phyloP scores from a whole-genome alignment of 1,140 invertebrate species.

The Bicyclus anynana region DNA sequence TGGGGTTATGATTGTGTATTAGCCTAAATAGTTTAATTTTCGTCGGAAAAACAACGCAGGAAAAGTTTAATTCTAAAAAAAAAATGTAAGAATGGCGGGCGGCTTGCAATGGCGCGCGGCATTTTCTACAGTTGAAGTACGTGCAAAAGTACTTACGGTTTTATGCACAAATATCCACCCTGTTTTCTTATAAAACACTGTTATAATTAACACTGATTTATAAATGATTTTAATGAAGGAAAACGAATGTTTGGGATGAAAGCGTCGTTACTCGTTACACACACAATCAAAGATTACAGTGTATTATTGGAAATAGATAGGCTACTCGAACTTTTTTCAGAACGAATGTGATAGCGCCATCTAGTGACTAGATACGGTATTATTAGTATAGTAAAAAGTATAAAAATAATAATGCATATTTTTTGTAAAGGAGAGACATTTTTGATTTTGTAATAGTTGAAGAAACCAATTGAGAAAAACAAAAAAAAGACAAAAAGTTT shows the following conservation, averaged over 20 bases:
- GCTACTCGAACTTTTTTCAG: too few relatives aligned
- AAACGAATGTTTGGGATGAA: conserved; percentile 40
- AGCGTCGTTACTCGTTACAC: conserved; percentile 45
- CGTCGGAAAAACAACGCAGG: not conserved
- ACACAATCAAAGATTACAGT: too few relatives aligned
- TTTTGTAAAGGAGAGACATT: too few relatives aligned
- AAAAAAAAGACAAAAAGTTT: too few relatives aligned
- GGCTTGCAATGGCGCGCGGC: conserved; percentile 56
- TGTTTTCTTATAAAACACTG: conserved; percentile 34
- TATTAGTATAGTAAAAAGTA: too few relatives aligned
- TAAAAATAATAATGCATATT: too few relatives aligned
- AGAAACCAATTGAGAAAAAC: too few relatives aligned
- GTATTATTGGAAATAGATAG: too few relatives aligned
- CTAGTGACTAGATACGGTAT: too few relatives aligned
- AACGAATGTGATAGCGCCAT: too few relatives aligned
- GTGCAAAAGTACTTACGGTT: conserved; percentile 38
- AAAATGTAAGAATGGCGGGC: conserved; percentile 65
- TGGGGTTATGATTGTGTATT: not conserved
- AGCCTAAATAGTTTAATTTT: not conserved
- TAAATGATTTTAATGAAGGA: conserved; percentile 35
- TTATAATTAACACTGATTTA: conserved; percentile 32
- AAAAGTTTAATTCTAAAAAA: conserved; percentile 25
- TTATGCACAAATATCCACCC: conserved; percentile 28
- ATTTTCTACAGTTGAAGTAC: conserved; percentile 2
- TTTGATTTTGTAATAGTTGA: too few relatives aligned